These are phyloP conservation scores for Suricata suricatta DNA, from an alignment of 2,113 vertebrate species.

Conservation along the genomic window DNA sequence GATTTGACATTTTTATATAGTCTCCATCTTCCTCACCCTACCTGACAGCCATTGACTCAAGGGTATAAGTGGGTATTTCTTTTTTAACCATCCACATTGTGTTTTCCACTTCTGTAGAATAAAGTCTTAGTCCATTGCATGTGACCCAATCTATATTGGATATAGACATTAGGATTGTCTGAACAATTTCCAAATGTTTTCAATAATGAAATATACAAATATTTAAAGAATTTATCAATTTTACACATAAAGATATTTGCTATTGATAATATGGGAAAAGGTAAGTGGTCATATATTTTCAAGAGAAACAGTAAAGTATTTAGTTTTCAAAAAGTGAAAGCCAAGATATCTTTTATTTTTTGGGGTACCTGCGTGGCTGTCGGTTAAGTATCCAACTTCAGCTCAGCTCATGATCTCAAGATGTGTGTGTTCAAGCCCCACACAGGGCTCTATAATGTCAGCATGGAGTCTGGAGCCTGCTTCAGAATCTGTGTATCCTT, in stretches of 20 bases:
- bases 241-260: background rate
- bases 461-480: no score
- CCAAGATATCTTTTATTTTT: background rate
- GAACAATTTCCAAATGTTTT: background rate
- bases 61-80: background rate
- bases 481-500: no score
- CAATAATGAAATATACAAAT: background rate
- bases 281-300: background rate
- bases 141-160: background rate
- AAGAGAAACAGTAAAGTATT: background rate
- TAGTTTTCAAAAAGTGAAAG: background rate
- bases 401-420: no score
- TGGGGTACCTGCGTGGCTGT: no score
- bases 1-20: background rate
- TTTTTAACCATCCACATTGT: background rate
- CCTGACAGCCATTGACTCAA: background rate
- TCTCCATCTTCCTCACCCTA: background rate
- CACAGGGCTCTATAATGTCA: no score
- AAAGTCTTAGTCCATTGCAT: background rate
- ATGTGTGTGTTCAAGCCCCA: no score
- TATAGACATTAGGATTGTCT: background rate
- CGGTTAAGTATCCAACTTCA: no score
- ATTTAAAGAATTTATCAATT: background rate
- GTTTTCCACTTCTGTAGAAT: background rate
- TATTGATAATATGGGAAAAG: background rate